Evolutionary conservation across 2,888 invertebrate species (phyloP).

Genomic region (Palloptera scutellata): DNA sequence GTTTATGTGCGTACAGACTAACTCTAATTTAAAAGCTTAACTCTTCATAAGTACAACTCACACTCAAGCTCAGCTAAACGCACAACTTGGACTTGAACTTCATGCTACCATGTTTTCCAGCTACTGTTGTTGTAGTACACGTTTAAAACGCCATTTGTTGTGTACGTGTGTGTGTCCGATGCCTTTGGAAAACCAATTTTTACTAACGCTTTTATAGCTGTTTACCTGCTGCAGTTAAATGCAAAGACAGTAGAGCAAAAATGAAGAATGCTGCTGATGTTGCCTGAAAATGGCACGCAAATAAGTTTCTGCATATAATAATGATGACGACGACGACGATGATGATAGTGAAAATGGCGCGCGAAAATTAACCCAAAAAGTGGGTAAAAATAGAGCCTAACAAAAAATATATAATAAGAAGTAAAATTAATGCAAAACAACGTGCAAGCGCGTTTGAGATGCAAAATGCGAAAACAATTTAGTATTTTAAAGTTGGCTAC

Average conservation of each 20-base stretch:
- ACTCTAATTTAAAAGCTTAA: too few species aligned
- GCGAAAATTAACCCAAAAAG: slow-evolving; percentile 7
- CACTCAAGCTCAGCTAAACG: too few species aligned
- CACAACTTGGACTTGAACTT: too few species aligned
- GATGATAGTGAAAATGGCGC: slow-evolving; percentile 26
- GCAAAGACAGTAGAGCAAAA: background rate
- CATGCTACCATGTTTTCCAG: background rate
- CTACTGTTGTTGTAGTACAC: background rate
- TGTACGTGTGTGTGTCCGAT: background rate
- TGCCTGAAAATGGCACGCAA: slow-evolving; percentile 32
- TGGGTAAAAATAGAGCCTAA: slow-evolving; percentile 10
- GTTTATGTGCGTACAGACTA: too few species aligned
- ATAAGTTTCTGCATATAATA: slow-evolving; percentile 33
- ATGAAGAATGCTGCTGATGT: background rate
- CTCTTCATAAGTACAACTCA: too few species aligned
- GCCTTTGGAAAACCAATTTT: background rate
- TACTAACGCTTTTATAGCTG: slow-evolving; percentile 1
- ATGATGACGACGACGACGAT: too few species aligned
- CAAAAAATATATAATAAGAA: slow-evolving; percentile 1
- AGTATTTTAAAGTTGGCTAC: too few species aligned
- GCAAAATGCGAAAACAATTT: too few species aligned
- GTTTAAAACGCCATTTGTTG: background rate
- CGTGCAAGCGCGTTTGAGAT: background rate
- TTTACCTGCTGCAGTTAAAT: background rate
- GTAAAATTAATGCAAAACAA: slow-evolving; percentile 8